phyloP scores from a whole-genome alignment of 2,113 vertebrate genomes.

The Cinclus mexicanus region DNA sequence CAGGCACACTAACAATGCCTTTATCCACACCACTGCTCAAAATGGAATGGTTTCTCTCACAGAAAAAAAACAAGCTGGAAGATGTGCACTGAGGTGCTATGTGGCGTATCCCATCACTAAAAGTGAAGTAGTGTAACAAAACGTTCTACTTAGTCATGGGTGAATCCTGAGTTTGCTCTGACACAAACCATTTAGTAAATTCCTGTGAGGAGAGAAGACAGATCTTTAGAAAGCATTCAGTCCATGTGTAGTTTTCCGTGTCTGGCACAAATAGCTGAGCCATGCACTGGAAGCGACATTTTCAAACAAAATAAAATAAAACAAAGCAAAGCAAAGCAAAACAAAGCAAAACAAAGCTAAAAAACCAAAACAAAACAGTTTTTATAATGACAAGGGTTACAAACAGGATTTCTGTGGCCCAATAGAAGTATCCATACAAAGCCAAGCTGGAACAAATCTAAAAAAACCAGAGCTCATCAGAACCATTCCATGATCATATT shows the following conservation, averaged over 20 bases:
- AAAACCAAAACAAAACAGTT: neutral
- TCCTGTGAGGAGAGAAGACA: neutral
- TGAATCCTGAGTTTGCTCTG: neutral
- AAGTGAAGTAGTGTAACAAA: neutral
- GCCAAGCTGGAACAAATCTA: neutral
- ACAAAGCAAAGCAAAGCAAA: neutral
- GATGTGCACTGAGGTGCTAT: neutral
- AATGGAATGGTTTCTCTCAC: neutral
- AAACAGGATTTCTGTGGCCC: neutral
- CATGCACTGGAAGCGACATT: neutral
- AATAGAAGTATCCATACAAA: neutral
- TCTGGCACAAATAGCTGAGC: neutral
- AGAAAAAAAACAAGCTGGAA: neutral
- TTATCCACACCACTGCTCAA: neutral
- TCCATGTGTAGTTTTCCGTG: fast-evolving
- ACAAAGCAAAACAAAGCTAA: neutral
- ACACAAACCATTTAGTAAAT: neutral
- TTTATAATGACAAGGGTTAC: neutral
- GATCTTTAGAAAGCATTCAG: neutral
- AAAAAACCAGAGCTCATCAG: neutral
- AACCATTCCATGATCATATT: neutral
- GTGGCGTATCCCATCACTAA: neutral
- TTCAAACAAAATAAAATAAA: neutral
- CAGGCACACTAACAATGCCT: neutral
- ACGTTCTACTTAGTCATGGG: neutral